These are phyloP conservation scores for Rhyzopertha dominica DNA, from an alignment of 1,140 invertebrate genomes.

Conservation along the genomic window DNA sequence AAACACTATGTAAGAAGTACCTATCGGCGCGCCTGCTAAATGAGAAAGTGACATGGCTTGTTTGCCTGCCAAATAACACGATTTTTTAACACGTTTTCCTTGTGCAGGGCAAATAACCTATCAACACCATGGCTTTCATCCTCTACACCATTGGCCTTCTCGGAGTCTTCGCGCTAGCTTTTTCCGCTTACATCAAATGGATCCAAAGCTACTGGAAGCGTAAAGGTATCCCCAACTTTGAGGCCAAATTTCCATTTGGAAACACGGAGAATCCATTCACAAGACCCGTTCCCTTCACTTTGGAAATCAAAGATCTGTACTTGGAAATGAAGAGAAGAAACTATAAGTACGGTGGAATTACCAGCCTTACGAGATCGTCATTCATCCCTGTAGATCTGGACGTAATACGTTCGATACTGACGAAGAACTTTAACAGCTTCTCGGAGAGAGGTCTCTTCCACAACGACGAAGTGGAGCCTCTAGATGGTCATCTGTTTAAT, in stretches of 20 bases:
- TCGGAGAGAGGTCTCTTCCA: slow-evolving; percentile 46
- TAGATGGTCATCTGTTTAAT: slow-evolving; percentile 48
- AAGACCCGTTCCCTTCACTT: background rate
- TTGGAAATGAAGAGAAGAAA: slow-evolving; percentile 1
- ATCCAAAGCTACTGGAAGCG: slow-evolving; percentile 8
- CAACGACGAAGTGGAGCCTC: slow-evolving; percentile 46
- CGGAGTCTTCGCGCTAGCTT: too few relatives aligned
- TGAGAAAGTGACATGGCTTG: too few relatives aligned
- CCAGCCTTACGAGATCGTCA: slow-evolving; percentile 3
- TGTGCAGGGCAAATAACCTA: too few relatives aligned
- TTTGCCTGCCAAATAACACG: too few relatives aligned
- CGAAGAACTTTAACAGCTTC: slow-evolving; percentile 55
- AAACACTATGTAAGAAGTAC: too few relatives aligned
- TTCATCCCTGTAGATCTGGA: slow-evolving; percentile 52
- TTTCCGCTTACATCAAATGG: too few relatives aligned
- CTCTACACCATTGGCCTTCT: too few relatives aligned
- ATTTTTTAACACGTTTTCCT: too few relatives aligned
- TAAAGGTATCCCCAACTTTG: background rate
- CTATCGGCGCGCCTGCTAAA: too few relatives aligned
- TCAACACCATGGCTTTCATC: too few relatives aligned
- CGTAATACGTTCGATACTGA: slow-evolving; percentile 52
- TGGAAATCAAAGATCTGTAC: background rate
- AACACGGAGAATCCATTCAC: slow-evolving; percentile 1
- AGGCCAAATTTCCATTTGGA: slow-evolving; percentile 6
- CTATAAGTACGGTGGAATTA: slow-evolving; percentile 12